phyloP scores from a whole-genome alignment of 2,888 invertebrate species.

The Tyria jacobaeae region DNA sequence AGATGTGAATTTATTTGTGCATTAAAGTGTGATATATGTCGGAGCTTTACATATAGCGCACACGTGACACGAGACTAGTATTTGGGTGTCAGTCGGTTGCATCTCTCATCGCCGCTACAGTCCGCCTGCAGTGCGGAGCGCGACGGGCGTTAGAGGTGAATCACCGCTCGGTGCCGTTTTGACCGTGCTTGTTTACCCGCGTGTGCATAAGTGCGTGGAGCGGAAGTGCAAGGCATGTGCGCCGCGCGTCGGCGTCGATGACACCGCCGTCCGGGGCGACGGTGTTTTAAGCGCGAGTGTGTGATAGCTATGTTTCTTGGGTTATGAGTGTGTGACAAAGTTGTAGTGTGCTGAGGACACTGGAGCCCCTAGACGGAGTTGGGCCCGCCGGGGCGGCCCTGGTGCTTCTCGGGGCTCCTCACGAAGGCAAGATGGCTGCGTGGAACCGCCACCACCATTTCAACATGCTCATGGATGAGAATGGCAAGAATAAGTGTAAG shows the following conservation, averaged over 20 bases:
- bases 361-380: constrained; percentile 88
- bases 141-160: constrained; percentile 78
- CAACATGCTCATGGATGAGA: constrained; percentile 90
- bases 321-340: constrained; percentile 86
- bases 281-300: constrained; percentile 78
- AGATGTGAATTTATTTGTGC: constrained; percentile 73
- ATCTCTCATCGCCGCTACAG: constrained; percentile 73
- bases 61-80: constrained; percentile 81
- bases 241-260: constrained; percentile 80
- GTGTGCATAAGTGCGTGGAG: constrained; percentile 83
- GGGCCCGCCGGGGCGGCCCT: constrained; percentile 88
- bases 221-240: constrained; percentile 85
- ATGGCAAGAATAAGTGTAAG: constrained; percentile 90
- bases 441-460: constrained; percentile 92
- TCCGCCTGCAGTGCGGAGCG: constrained; percentile 81
- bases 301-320: constrained; percentile 80
- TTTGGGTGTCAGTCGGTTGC: constrained; percentile 82
- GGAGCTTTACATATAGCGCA: constrained; percentile 68
- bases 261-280: constrained; percentile 77
- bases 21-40: constrained; percentile 69
- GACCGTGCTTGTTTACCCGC: constrained; percentile 83
- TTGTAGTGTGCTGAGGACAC: constrained; percentile 85
- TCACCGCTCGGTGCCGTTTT: constrained; percentile 80
- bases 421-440: constrained; percentile 89
- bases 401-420: constrained; percentile 87